phyloP scores from a whole-genome alignment of 2,113 vertebrate species.

The Channa maculata region DNA sequence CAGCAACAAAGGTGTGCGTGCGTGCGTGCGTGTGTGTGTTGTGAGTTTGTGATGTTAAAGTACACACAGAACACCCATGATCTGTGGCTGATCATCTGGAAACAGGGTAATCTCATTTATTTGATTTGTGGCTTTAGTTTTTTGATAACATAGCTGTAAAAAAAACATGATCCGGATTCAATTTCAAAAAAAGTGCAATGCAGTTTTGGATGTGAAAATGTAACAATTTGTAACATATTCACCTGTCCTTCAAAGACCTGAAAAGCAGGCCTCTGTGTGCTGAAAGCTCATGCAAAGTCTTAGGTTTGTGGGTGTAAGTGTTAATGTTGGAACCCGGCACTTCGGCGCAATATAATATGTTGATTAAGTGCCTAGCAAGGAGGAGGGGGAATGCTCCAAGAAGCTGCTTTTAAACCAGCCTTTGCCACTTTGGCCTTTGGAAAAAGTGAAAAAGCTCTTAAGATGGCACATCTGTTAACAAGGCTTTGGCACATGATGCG shows the following conservation, averaged over 20 bases:
- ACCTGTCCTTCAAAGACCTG: constrained; percentile 34
- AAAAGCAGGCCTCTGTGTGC: constrained; percentile 62
- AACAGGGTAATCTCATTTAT: constrained; percentile 5
- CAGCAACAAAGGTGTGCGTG: constrained; percentile 18
- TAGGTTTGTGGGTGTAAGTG: constrained; percentile 80
- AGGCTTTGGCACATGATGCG: constrained; percentile 71
- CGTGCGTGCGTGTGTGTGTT: constrained; percentile 1
- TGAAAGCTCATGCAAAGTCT: constrained; percentile 71
- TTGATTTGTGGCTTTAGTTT: constrained; percentile 28
- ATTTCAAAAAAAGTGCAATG: background rate
- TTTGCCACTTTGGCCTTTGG: constrained; percentile 67
- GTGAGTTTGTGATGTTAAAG: constrained; percentile 12
- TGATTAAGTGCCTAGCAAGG: constrained; percentile 79
- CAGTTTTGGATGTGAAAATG: background rate
- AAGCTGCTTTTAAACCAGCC: constrained; percentile 55
- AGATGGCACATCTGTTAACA: constrained; percentile 71
- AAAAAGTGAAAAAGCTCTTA: constrained; percentile 72
- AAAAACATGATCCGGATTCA: background rate
- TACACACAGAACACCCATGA: constrained; percentile 18
- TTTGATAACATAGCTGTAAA: background rate
- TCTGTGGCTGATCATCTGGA: constrained; percentile 14
- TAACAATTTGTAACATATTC: background rate
- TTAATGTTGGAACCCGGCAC: constrained; percentile 78
- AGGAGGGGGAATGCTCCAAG: constrained; percentile 62
- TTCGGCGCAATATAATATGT: constrained; percentile 71